Base-by-base conservation (phyloP, 1,140 invertebrate genomes). In the Carcinoscorpius rotundicauda region DNA sequence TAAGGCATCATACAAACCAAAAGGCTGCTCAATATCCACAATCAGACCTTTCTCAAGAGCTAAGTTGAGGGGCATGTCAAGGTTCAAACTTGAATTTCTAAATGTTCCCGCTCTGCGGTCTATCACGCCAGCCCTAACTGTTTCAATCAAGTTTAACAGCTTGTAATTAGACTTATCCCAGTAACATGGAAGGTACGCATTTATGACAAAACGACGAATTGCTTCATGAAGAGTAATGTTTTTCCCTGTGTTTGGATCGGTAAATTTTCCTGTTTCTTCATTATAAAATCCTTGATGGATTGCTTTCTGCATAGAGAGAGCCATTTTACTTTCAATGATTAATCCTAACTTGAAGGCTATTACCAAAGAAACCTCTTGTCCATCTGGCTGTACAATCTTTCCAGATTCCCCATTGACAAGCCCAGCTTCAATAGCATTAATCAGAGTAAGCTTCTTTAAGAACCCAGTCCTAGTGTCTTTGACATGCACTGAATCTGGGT, bases 221-320 rank as follows among this genome's bases (percentile, higher is more conserved):
- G 89, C 85, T 77, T 94, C 90, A 69, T 91, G 85, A 8, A 96
- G 75, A 11, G 88, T 90, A 5, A 92, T 85, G 71, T 85, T 83
- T 64, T 86, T 82, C 49, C 84, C 86, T 3, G 84, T 87, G 51
- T 81, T 81, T 8, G 90, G 89, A 78, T 94, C 89, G 48, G 83
- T 82, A 49, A 96, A 82, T 78, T 88, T 87, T n/a, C 91, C 89
- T 2, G 83, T 85, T 62, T 81, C 79, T 62, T 88, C 86, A 70
- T 89, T 85, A 73, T 93, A 93, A 0, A 91, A 76, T 3, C 91
- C 91, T 78, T 91, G 87, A 75, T 92, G 88, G 59, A 94, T 84
- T 3, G 88, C 87, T 75, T 87, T 80, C 73, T 93, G 91, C 51
- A 95, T 74, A 5, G 89, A 91, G n/a, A 93, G 82, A 1, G 88